Percentiles rank a stretch among this genome's conserved stretches.
Evolutionary conservation across 2,888 invertebrate species (phyloP).

Genomic region (Stenodema calcarata): DNA sequence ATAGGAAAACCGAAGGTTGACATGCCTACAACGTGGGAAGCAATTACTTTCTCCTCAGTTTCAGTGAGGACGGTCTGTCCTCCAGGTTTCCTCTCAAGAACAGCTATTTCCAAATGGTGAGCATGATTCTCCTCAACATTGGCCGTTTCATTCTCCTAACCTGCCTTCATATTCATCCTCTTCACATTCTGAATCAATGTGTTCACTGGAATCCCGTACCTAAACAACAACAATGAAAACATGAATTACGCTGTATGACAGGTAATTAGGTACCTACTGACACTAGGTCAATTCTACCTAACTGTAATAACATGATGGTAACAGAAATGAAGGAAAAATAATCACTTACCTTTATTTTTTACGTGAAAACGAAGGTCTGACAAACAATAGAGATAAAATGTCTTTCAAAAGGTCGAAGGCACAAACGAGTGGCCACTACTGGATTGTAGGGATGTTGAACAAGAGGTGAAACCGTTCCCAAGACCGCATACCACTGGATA

Average conservation of each 20-base stretch:
- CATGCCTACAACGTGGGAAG: background rate
- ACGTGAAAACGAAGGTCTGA: background rate
- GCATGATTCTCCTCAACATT: no score
- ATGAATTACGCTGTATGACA: no score
- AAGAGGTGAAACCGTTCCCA: background rate
- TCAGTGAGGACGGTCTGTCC: background rate
- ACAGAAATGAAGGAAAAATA: slow-evolving; percentile 1
- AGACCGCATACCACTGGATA: background rate
- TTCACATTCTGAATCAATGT: background rate
- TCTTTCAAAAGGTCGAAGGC: background rate
- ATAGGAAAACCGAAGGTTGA: no score
- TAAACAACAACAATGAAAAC: no score
- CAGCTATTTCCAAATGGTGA: no score
- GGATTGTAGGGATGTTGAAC: background rate
- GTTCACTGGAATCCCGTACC: background rate
- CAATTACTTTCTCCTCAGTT: background rate
- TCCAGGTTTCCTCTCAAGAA: background rate
- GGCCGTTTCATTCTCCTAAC: no score
- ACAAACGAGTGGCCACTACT: background rate
- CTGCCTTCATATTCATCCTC: no score
- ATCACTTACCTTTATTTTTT: slow-evolving; percentile 2
- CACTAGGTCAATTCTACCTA: background rate
- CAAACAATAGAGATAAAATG: background rate
- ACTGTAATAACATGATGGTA: background rate
- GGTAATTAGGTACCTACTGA: no score